Evolutionary conservation across 2,113 vertebrate species (phyloP), one percentile per base, ranked within the genome.

Genomic region (Candoia aspera): DNA sequence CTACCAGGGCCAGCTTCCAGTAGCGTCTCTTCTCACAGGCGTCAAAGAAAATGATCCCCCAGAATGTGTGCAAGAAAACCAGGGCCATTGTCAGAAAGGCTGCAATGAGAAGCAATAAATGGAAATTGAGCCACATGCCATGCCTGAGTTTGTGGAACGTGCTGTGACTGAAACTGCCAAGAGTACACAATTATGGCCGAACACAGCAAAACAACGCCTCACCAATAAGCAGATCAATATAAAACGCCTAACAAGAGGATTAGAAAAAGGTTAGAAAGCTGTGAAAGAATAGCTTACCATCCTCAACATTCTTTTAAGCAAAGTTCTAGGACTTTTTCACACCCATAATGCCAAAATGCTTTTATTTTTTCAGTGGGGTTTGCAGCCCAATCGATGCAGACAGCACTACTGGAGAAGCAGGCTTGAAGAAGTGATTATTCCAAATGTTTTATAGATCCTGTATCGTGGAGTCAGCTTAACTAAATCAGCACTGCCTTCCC

Each of bases 21-120:
- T 96, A 96, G 5, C 90, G 94, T 26, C 95, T 94, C 59, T 92
- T 96, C 83, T 98, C 97, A 0, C 98, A 98, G 93, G 97, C 98
- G 0, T 97, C 97, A 6, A 98, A 98, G 96, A 98, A 98, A 79
- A 98, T 95, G n/a, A 98, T 88, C 2, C 98, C 98, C 98, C 98
- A 98, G 94, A 97, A 98, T 8, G 96, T 97, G 94, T 98, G 98
- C 57, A 98, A 96, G 94, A 98, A 92, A 21, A 98, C 97, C 2
- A 98, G 88, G 23, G 97, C 97, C 96, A 97, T 97, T 84, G 97
- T 98, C 94, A 98, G 95, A 94, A 98, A 98, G 3, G 98, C 98
- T 98, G 96, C 0, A 58, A 90, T 86, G 91, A 89, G 91, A 85
- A 62, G 95, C 64, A 10, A 10, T 2, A 90, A 19, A 84, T 0